phyloP scores from a whole-genome alignment of 2,797 vertebrate species.

The Acanthurus leucopareius region DNA sequence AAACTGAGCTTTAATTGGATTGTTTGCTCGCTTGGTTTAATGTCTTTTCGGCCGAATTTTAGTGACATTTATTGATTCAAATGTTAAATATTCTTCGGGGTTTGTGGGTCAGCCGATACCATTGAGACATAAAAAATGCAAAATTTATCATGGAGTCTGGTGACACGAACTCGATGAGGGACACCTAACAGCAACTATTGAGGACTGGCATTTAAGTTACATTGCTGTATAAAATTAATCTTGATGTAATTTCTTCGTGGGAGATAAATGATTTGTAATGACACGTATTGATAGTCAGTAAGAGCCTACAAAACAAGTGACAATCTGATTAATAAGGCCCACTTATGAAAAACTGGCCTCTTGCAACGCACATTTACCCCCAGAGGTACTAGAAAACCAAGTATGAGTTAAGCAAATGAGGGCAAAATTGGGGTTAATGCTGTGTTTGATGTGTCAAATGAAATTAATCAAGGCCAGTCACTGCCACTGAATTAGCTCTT shows the following conservation, averaged over 20 bases:
- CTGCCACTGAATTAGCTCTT: neutral
- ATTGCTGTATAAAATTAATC: neutral
- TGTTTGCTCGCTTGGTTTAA: neutral
- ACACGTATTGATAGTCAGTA: neutral
- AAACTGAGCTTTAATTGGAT: neutral
- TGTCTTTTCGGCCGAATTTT: slow-evolving; percentile 14
- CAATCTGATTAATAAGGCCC: slow-evolving; percentile 8
- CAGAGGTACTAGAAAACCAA: neutral
- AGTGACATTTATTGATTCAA: rapidly evolving
- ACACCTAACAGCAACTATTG: neutral
- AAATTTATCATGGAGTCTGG: slow-evolving; percentile 31
- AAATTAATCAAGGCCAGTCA: neutral
- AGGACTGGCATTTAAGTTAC: neutral
- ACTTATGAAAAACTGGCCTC: slow-evolving; percentile 20
- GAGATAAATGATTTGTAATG: neutral
- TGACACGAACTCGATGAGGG: neutral
- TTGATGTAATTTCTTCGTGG: neutral
- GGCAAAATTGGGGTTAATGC: neutral
- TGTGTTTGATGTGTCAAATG: slow-evolving; percentile 5
- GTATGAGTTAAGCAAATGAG: neutral
- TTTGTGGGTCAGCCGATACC: neutral
- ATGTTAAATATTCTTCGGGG: neutral
- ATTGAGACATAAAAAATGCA: neutral
- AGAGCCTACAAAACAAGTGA: neutral
- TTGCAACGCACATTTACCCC: slow-evolving; percentile 3